Conservation (phyloP, 2,113 vertebrate genomes). For the Colossoma macropomum region DNA sequence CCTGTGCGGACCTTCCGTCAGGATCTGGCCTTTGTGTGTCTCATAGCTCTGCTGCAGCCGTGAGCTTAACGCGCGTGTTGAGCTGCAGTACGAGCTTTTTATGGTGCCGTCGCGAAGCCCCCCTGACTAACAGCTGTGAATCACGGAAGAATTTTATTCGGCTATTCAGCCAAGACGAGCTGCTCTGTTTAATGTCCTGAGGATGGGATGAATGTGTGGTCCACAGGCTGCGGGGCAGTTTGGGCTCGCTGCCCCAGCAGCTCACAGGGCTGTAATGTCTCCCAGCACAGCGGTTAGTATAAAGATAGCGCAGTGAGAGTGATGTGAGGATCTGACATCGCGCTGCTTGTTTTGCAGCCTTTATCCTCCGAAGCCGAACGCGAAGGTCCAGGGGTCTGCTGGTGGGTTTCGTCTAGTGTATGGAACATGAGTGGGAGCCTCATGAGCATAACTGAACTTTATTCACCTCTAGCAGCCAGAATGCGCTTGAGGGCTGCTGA, state of each 20-base stretch:
- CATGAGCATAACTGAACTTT: conserved; percentile 4
- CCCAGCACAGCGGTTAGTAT: too few relatives aligned
- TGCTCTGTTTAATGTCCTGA: conserved; percentile 73
- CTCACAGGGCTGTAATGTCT: too few relatives aligned
- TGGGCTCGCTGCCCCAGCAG: conserved; percentile 47
- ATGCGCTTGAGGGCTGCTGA: too few relatives aligned
- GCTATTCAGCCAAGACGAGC: conserved; percentile 61
- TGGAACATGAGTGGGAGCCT: not conserved
- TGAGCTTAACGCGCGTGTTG: not conserved
- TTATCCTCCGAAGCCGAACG: not conserved
- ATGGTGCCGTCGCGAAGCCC: conserved; percentile 73
- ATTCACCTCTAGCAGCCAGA: conserved; percentile 15
- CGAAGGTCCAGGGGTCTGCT: too few relatives aligned
- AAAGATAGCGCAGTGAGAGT: conserved; percentile 16
- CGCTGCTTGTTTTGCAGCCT: not conserved
- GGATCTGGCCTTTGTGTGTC: not conserved
- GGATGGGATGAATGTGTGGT: conserved; percentile 68
- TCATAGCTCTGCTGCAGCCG: not conserved
- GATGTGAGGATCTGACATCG: not conserved
- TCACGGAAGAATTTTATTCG: conserved; percentile 64
- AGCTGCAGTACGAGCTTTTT: conserved; percentile 59
- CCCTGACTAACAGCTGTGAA: conserved; percentile 72
- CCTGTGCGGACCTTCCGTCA: not conserved
- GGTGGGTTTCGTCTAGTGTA: too few relatives aligned
- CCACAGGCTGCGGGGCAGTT: conserved; percentile 57